Base-by-base conservation (phyloP, 2,888 invertebrate genomes). In the Meganola albula region DNA sequence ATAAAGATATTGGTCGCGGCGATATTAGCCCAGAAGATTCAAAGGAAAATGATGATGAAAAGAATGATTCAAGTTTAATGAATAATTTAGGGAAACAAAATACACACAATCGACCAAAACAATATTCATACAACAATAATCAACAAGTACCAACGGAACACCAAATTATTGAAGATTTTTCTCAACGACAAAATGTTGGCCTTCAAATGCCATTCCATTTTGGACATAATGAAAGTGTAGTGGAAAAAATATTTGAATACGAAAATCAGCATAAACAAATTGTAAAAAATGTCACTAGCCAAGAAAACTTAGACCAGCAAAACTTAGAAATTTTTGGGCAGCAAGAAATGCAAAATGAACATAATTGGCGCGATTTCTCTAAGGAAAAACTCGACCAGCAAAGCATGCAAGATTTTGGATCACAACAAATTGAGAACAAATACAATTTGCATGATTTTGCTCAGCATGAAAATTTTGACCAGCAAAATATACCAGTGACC, bases 1-100 rank as follows among this genome's bases (percentile, higher is more conserved):
- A 45, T 7, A 30, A 39, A 29, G 55, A 63, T 14, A 24, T 49
- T 31, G 67, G 63, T 2, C 59, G 65, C 7, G 65, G 63, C 14
- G 65, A 66, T 44, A 62, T 66, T 26, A 50, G 51, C 4, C 41
- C 58, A 14, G 63, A 20, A 20, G 20, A 3, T n/a, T 7, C 6
- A 16, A 4, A 16, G 4, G 6, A 24, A 34, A 11, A 21, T 14
- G 10, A 7, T 6, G 8, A 18, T 12, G 13, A 29, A 33, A 16
- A 23, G 8, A 27, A 10, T 27, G 32, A 39, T 7, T 22, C 33
- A 9, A 22, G 33, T 12, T 30, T 45, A 10, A n/a, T n/a, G n/a
- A n/a, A 11, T 5, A 27, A 40, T 31, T 27, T 25, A 33, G 14
- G 42, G 22, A 12, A 47, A 40, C 28, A 42, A 29, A 29, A 31